phyloP scores from a whole-genome alignment of 2,113 vertebrate genomes.

The Chamaea fasciata region DNA sequence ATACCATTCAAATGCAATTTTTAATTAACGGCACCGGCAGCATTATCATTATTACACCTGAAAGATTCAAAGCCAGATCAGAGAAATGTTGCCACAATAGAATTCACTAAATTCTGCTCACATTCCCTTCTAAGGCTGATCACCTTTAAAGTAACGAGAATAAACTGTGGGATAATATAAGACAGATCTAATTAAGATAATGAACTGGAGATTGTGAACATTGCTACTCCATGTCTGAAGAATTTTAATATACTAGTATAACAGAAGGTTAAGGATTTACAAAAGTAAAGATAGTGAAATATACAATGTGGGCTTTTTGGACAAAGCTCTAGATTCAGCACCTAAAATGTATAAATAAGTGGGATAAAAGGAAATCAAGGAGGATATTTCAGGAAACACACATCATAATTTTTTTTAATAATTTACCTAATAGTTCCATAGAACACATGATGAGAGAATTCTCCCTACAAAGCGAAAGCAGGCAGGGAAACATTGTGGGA shows the following conservation, averaged over 20 bases:
- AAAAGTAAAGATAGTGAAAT: conserved; percentile 66
- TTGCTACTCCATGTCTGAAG: conserved; percentile 73
- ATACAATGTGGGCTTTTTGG: neutral
- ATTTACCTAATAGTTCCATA: neutral
- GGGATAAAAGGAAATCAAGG: neutral
- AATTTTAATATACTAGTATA: conserved; percentile 70
- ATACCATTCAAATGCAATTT: conserved; percentile 69
- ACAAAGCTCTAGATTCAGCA: neutral
- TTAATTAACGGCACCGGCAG: conserved; percentile 77
- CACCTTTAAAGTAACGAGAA: conserved; percentile 79
- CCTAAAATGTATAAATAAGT: conserved; percentile 1
- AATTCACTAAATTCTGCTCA: conserved; percentile 70
- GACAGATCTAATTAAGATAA: conserved; percentile 86
- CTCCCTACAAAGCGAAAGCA: neutral
- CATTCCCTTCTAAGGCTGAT: conserved; percentile 68
- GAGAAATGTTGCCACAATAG: conserved; percentile 67
- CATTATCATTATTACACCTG: conserved; percentile 72
- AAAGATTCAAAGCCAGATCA: conserved; percentile 74
- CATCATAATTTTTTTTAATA: conserved; percentile 5
- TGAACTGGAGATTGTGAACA: conserved; percentile 75
- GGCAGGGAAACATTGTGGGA: conserved; percentile 18
- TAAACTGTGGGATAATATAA: conserved; percentile 75
- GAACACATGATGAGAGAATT: neutral
- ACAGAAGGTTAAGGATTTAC: conserved; percentile 64
- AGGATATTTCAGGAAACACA: conserved; percentile 9